These are phyloP conservation scores for Triplophysa yarkandensis DNA, from an alignment of 2,797 vertebrate species.

Conservation along the genomic window DNA sequence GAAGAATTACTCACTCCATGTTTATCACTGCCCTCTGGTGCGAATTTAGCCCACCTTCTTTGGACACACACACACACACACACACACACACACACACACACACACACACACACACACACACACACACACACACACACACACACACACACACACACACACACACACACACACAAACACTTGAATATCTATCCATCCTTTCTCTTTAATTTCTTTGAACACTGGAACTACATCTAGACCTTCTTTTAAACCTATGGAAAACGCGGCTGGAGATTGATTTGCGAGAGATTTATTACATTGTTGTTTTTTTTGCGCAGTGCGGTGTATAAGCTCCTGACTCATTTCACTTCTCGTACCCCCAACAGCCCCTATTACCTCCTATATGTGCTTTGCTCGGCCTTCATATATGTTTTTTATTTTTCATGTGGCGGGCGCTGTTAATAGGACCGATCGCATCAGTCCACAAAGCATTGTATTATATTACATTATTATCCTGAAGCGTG, in stretches of 20 bases:
- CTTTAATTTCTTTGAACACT: background rate
- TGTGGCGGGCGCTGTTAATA: slow-evolving; percentile 41
- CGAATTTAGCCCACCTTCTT: slow-evolving; percentile 30
- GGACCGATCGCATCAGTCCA: slow-evolving; percentile 34
- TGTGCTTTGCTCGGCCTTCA: background rate
- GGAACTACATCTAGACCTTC: slow-evolving; percentile 14
- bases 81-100: slow-evolving; percentile 15
- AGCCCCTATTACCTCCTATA: slow-evolving; percentile 51
- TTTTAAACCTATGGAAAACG: slow-evolving; percentile 53
- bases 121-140: slow-evolving; percentile 14
- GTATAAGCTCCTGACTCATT: slow-evolving; percentile 70
- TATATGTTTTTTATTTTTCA: slow-evolving; percentile 65
- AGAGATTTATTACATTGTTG: slow-evolving; percentile 67
- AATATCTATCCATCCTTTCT: background rate
- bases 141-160: slow-evolving; percentile 18
- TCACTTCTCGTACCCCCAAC: slow-evolving; percentile 65
- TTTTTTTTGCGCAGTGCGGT: slow-evolving; percentile 74
- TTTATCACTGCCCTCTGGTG: slow-evolving; percentile 52
- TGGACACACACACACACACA: slow-evolving; percentile 25
- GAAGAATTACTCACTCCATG: slow-evolving; percentile 49
- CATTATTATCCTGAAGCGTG: slow-evolving; percentile 18
- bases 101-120: slow-evolving; percentile 13
- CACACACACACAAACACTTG: slow-evolving; percentile 13
- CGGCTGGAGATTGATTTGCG: slow-evolving; percentile 63
- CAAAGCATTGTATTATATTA: slow-evolving; percentile 22